A percentile compares a stretch with the other conserved stretches of the same genome.
Conservation (phyloP, 1,140 invertebrate species). For the Triops cancriformis region DNA sequence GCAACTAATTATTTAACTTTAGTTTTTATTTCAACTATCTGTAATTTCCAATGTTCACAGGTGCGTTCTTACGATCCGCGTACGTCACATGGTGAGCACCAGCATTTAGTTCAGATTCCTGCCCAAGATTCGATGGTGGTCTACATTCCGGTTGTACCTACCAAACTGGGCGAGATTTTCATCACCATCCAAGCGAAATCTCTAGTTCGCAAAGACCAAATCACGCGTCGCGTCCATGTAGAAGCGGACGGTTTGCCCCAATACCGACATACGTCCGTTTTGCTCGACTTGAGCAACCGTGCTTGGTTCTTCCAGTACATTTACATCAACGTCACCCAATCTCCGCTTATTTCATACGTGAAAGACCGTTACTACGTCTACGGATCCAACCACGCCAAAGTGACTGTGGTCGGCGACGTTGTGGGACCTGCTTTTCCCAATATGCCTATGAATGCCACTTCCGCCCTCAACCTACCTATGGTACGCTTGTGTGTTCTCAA, state of each 20-base stretch:
- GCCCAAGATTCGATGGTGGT: constrained; percentile 65
- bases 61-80: constrained; percentile 64
- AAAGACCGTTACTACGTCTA: constrained; percentile 86
- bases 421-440: constrained; percentile 88
- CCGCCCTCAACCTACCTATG: constrained; percentile 70
- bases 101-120: constrained; percentile 81
- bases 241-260: constrained; percentile 89
- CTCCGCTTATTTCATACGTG: constrained; percentile 79
- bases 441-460: constrained; percentile 80
- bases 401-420: constrained; percentile 89
- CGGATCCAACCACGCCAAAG: constrained; percentile 75
- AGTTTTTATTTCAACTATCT: too few species aligned
- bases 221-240: constrained; percentile 61
- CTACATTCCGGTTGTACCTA: constrained; percentile 82
- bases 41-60: neutral
- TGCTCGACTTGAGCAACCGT: constrained; percentile 83
- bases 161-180: constrained; percentile 64
- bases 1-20: too few species aligned
- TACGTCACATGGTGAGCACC: constrained; percentile 82
- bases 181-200: constrained; percentile 76
- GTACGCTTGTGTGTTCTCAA: constrained; percentile 38
- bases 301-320: constrained; percentile 89
- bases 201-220: constrained; percentile 69
- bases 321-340: constrained; percentile 88
- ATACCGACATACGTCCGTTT: constrained; percentile 78